Conservation (phyloP, 2,888 invertebrate genomes). For the Incurvaria masculella region DNA sequence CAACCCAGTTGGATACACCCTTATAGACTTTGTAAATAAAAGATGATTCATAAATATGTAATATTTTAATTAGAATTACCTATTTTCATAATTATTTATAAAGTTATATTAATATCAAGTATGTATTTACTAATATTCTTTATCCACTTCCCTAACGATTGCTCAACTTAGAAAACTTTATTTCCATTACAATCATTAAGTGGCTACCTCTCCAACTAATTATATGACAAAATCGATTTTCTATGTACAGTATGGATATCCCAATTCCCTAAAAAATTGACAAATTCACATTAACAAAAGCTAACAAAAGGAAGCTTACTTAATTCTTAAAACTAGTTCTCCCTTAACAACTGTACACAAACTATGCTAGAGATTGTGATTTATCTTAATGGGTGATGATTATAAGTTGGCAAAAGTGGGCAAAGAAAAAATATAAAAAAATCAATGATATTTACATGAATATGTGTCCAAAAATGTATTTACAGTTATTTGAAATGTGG, state of each 20-base stretch:
- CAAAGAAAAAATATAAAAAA: slow-evolving; percentile 46
- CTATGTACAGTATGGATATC: slow-evolving; percentile 63
- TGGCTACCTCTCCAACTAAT: slow-evolving; percentile 32
- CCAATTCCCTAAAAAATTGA: slow-evolving; percentile 71
- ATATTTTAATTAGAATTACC: slow-evolving; percentile 59
- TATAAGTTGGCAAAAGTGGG: slow-evolving; percentile 39
- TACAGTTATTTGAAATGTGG: too few species aligned
- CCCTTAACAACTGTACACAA: slow-evolving; percentile 54
- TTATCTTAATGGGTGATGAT: slow-evolving; percentile 42
- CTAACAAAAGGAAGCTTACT: slow-evolving; percentile 45
- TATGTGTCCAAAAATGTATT: slow-evolving; percentile 39
- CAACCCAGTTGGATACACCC: not conserved
- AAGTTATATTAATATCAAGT: slow-evolving; percentile 60
- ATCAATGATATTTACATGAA: not conserved
- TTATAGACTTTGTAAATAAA: slow-evolving; percentile 25
- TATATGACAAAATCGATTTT: slow-evolving; percentile 52
- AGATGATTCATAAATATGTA: slow-evolving; percentile 49
- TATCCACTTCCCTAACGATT: slow-evolving; percentile 54
- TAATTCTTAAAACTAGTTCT: slow-evolving; percentile 50
- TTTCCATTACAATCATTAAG: slow-evolving; percentile 53
- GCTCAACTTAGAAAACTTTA: slow-evolving; percentile 55
- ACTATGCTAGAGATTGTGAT: slow-evolving; percentile 39
- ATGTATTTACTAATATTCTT: slow-evolving; percentile 52
- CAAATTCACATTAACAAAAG: slow-evolving; percentile 64
- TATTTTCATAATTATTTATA: slow-evolving; percentile 60